Conservation (phyloP, 92 coral and sea anemone species). For the Epizoanthus stellaris region DNA sequence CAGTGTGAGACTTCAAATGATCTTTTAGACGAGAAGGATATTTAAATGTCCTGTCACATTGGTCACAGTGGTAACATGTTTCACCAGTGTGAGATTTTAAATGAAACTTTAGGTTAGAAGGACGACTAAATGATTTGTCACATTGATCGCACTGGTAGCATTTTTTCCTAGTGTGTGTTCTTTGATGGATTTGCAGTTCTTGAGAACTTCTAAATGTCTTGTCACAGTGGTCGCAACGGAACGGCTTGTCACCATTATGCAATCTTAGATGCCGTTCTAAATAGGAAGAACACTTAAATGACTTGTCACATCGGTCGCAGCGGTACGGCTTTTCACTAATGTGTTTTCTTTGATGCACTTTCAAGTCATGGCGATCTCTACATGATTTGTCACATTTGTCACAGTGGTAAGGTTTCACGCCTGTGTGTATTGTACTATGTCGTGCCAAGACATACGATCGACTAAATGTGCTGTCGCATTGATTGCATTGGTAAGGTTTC, state of each 20-base stretch:
- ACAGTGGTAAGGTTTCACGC: too few relatives aligned
- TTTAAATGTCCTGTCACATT: too few relatives aligned
- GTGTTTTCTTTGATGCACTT: slow-evolving; percentile 7
- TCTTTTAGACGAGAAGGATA: slow-evolving; percentile 3
- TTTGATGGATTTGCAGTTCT: slow-evolving; percentile 51
- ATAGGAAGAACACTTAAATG: neutral
- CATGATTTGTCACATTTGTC: slow-evolving; percentile 17
- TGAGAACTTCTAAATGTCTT: slow-evolving; percentile 51
- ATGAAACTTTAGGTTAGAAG: too few relatives aligned
- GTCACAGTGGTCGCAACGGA: slow-evolving; percentile 62
- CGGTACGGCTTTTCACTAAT: neutral
- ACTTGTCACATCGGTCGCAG: neutral
- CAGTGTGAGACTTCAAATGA: neutral
- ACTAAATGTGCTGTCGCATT: too few relatives aligned
- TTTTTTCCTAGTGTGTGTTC: slow-evolving; percentile 60
- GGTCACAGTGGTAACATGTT: too few relatives aligned
- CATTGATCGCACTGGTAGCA: slow-evolving; percentile 59
- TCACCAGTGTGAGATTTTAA: too few relatives aligned
- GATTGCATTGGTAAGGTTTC: too few relatives aligned
- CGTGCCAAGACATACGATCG: too few relatives aligned
- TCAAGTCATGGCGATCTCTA: neutral
- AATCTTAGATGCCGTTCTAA: neutral
- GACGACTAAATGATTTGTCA: slow-evolving; percentile 31
- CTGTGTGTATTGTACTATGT: too few relatives aligned
- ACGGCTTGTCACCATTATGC: slow-evolving; percentile 59